phyloP scores from a whole-genome alignment of 2,888 invertebrate genomes.

The Hypsopygia costalis region DNA sequence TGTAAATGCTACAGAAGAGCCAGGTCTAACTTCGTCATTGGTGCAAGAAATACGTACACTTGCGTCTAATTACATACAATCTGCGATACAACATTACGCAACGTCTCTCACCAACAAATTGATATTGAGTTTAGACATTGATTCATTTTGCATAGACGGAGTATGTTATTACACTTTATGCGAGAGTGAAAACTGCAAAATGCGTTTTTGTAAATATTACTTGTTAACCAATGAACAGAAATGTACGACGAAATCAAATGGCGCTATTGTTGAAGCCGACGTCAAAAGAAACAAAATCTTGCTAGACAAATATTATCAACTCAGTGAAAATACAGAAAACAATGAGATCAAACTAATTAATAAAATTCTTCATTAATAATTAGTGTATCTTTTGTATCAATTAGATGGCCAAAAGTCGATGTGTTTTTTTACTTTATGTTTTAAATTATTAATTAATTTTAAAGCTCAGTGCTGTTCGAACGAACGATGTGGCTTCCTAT shows the following conservation, averaged over 20 bases:
- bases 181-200: slow-evolving; percentile 30
- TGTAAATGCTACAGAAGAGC: slow-evolving; percentile 21
- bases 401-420: not conserved
- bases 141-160: slow-evolving; percentile 43
- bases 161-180: slow-evolving; percentile 47
- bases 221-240: slow-evolving; percentile 37
- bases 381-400: slow-evolving; percentile 9
- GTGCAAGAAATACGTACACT: slow-evolving; percentile 25
- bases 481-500: no score
- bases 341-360: slow-evolving; percentile 35
- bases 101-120: slow-evolving; percentile 43
- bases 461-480: no score
- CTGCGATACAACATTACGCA: slow-evolving; percentile 37
- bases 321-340: slow-evolving; percentile 29
- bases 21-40: slow-evolving; percentile 14
- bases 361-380: slow-evolving; percentile 28
- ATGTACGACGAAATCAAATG: slow-evolving; percentile 27
- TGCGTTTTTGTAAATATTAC: slow-evolving; percentile 42
- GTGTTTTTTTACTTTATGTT: no score
- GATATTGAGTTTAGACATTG: slow-evolving; percentile 35
- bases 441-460: no score
- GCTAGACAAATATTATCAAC: slow-evolving; percentile 7
- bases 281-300: slow-evolving; percentile 21
- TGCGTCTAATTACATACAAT: slow-evolving; percentile 33
- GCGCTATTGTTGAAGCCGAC: slow-evolving; percentile 15